These are phyloP conservation scores for Drosophila recens DNA, from an alignment of 2,888 invertebrate genomes.

Conservation along the genomic window DNA sequence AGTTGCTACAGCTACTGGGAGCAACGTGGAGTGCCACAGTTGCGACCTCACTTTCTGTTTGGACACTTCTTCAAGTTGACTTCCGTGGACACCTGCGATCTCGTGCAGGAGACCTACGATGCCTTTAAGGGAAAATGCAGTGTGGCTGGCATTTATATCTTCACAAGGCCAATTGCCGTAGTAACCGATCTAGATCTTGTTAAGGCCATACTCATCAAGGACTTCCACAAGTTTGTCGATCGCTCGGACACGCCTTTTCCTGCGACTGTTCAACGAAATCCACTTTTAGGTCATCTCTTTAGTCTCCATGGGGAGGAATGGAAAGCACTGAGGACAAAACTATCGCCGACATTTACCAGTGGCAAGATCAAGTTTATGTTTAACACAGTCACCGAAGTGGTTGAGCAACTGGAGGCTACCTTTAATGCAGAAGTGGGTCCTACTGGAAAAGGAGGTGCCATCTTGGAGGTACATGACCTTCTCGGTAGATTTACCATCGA, in stretches of 20 bases:
- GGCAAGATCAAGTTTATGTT: slow-evolving; percentile 86
- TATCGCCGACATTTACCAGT: slow-evolving; percentile 86
- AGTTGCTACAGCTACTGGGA: slow-evolving; percentile 73
- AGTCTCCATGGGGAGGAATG: slow-evolving; percentile 84
- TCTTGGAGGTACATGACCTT: slow-evolving; percentile 84
- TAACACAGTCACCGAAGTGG: slow-evolving; percentile 79
- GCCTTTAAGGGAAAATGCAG: slow-evolving; percentile 63
- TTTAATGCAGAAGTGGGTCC: slow-evolving; percentile 21
- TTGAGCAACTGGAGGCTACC: slow-evolving; percentile 55
- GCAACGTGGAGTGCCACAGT: slow-evolving; percentile 56
- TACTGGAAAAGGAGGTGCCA: neutral
- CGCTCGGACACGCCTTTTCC: slow-evolving; percentile 60
- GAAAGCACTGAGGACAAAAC: slow-evolving; percentile 84
- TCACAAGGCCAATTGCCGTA: slow-evolving; percentile 68
- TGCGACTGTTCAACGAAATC: slow-evolving; percentile 75
- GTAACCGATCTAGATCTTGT: slow-evolving; percentile 80
- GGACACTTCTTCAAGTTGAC: slow-evolving; percentile 65
- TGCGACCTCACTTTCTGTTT: slow-evolving; percentile 60
- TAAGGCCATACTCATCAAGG: slow-evolving; percentile 83
- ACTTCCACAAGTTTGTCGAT: slow-evolving; percentile 83
- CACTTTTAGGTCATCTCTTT: slow-evolving; percentile 81
- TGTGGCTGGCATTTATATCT: slow-evolving; percentile 75
- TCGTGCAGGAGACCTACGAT: slow-evolving; percentile 72
- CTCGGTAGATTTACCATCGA: slow-evolving; percentile 86
- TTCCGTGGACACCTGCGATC: slow-evolving; percentile 49